These are phyloP conservation scores for Lepidothrix coronata DNA, from an alignment of 2,113 vertebrate genomes.

Conservation along the genomic window DNA sequence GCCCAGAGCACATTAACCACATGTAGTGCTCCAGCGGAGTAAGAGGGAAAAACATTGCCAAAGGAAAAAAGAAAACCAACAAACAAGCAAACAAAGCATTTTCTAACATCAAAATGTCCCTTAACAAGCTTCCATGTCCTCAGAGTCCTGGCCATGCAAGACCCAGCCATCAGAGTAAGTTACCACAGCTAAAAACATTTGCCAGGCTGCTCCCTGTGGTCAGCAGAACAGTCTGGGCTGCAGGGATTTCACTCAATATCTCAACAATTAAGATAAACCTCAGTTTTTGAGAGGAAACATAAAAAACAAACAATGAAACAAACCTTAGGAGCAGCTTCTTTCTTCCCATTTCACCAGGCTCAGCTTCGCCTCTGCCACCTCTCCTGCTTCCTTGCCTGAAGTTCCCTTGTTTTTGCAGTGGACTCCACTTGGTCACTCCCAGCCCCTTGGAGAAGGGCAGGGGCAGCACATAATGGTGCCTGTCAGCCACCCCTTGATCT, in stretches of 20 bases:
- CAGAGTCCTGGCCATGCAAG: background rate
- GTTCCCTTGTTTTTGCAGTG: fast-evolving
- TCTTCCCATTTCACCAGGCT: fast-evolving
- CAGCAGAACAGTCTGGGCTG: background rate
- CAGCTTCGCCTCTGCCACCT: fast-evolving
- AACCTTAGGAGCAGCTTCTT: background rate
- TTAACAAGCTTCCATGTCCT: background rate
- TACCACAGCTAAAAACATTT: background rate
- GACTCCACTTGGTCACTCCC: fast-evolving
- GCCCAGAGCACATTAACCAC: background rate
- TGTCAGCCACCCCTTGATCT: fast-evolving
- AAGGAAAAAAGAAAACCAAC: background rate
- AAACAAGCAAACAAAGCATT: background rate
- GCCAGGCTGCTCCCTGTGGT: background rate
- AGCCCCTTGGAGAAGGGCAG: fast-evolving
- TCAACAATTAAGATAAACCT: background rate
- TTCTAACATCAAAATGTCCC: background rate
- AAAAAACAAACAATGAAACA: background rate
- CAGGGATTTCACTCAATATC: background rate
- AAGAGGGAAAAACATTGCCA: background rate
- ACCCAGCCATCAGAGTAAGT: background rate
- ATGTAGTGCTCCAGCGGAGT: background rate
- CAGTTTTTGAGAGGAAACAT: background rate
- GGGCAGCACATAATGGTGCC: fast-evolving
- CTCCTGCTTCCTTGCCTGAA: fast-evolving